phyloP scores from a whole-genome alignment of 2,888 invertebrate species.

The Coremacera marginata region DNA sequence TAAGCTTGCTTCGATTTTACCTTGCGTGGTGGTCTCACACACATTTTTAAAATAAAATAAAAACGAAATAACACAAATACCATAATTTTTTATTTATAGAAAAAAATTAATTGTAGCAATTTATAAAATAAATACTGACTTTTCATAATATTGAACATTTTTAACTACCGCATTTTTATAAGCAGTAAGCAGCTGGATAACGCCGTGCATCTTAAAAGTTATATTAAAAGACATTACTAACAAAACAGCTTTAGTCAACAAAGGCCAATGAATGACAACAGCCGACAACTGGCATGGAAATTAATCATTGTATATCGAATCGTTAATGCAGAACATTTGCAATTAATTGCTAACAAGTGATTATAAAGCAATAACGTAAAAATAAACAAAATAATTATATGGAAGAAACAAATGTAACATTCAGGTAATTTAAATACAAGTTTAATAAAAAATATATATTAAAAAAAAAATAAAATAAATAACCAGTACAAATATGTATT shows the following conservation, averaged over 20 bases:
- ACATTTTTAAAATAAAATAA: too few species aligned
- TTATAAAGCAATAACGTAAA: conserved; percentile 23
- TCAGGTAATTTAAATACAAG: neutral
- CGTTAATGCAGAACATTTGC: conserved; percentile 3
- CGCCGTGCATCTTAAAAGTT: too few species aligned
- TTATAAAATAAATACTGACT: too few species aligned
- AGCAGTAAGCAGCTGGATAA: too few species aligned
- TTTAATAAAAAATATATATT: neutral
- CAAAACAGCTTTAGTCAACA: neutral
- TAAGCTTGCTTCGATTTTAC: too few species aligned
- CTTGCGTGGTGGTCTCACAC: too few species aligned
- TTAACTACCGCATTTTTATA: too few species aligned
- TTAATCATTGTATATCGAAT: conserved; percentile 11
- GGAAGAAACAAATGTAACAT: neutral
- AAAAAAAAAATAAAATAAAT: neutral
- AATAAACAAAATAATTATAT: neutral
- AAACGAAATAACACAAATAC: too few species aligned
- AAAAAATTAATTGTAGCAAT: too few species aligned
- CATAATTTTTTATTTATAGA: too few species aligned
- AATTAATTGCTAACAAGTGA: conserved; percentile 8
- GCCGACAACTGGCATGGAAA: neutral
- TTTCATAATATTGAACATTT: too few species aligned
- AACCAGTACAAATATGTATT: neutral
- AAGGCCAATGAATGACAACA: neutral
- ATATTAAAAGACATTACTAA: too few species aligned